phyloP scores from a whole-genome alignment of 2,888 invertebrate genomes.

The Tridacna crocea region DNA sequence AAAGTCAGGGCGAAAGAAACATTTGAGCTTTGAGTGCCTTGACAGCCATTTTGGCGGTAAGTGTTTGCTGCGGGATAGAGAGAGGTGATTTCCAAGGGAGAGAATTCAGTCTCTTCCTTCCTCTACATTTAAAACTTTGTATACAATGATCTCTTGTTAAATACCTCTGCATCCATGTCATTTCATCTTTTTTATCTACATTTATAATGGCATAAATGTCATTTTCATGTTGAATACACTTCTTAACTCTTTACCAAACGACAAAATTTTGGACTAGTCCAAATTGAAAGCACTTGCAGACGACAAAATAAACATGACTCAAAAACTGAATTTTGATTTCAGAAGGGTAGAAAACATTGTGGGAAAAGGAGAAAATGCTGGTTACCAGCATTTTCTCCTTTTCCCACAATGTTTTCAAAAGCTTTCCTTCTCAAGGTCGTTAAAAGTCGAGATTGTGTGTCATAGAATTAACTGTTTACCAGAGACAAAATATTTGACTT shows the following conservation, averaged over 20 bases:
- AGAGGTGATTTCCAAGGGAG: too few relatives aligned
- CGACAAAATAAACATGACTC: neutral
- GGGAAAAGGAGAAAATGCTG: neutral
- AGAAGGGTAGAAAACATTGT: neutral
- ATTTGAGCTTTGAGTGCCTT: neutral
- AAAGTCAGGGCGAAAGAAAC: neutral
- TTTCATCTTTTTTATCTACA: neutral
- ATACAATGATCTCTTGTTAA: too few relatives aligned
- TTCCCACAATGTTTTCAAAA: conserved; percentile 2
- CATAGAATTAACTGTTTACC: too few relatives aligned
- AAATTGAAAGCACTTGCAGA: neutral
- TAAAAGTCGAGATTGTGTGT: too few relatives aligned
- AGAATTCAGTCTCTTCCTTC: too few relatives aligned
- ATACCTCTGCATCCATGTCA: neutral
- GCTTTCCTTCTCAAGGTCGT: too few relatives aligned
- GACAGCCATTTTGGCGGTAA: too few relatives aligned
- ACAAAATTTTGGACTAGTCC: neutral
- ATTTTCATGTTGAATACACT: neutral
- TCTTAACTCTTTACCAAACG: neutral
- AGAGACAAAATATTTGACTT: too few relatives aligned
- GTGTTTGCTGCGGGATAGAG: too few relatives aligned
- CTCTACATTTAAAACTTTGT: too few relatives aligned
- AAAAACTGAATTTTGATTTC: neutral
- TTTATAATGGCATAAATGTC: neutral
- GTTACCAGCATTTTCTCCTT: conserved; percentile 2